Evolutionary conservation across 2,888 invertebrate genomes (phyloP), one percentile per base, ranked within the genome.

Genomic region (Tetanocera ferruginea): DNA sequence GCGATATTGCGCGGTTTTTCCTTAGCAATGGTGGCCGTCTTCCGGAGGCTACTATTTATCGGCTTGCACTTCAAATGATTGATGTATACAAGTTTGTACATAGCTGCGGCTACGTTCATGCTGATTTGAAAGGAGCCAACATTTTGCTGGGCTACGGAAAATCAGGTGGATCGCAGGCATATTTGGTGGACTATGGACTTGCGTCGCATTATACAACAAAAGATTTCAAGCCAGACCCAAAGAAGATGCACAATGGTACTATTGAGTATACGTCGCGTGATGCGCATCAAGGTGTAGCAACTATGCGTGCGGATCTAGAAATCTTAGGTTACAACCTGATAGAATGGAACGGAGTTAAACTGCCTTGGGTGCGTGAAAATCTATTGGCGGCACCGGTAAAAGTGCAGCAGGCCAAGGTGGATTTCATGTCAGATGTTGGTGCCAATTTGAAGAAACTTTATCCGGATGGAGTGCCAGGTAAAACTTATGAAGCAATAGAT

Each of bases 181-280:
- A 94, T 89, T 91, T 99, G 11, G 95, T 99, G 0, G 99, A 99
- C 91, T 99, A 95, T 90, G 99, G 99, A 0, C 91, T 99, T 55
- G 98, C 97, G 0, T 93, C 94, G 17, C 93, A 93, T 82, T 95
- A 93, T 83, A 92, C 92, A 2, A 94, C 93, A 0, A 95, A 95
- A 84, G 94, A 94, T 77, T 97, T 95, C 87, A 96, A 96, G 87
- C 94, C 95, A 0, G 96, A 98, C 90, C 95, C 96, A 0, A 96
- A 96, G 84, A 95, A 94, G 88, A 97, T 97, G 80, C 98, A 99
- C 87, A 96, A 99, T 89, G 99, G 99, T 0, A 99, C 99, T 0
- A 95, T 98, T 79, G 98, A 99, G 87, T 99, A 97, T 88, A 96
- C 98, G 0, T 98, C 98, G 83, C 91, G 97, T 79, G 99, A 99